Conservation (phyloP, 53 echinoderm and acorn worm species). For the Temnopleurus reevesii region DNA sequence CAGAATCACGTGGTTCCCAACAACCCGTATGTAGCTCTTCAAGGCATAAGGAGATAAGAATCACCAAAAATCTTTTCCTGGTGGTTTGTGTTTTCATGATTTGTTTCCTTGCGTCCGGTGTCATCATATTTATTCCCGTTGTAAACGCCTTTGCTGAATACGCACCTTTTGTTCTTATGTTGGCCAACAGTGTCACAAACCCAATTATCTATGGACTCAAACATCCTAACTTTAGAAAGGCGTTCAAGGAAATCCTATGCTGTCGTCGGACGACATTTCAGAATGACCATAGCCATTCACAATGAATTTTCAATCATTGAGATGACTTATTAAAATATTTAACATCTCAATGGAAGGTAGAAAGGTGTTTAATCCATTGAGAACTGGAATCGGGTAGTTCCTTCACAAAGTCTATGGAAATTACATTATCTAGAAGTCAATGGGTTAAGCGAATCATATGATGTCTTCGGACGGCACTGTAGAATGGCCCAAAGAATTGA, state of each 20-base stretch:
- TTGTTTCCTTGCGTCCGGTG: neutral
- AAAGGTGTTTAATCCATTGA: no score
- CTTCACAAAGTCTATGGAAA: no score
- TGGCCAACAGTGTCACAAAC: neutral
- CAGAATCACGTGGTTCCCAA: neutral
- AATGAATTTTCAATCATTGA: no score
- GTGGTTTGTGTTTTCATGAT: neutral
- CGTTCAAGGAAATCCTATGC: neutral
- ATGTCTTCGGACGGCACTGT: no score
- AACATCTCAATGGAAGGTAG: no score
- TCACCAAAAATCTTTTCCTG: neutral
- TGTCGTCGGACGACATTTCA: no score
- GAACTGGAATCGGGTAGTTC: no score
- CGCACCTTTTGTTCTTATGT: neutral
- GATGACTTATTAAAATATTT: no score
- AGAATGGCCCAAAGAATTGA: no score
- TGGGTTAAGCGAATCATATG: no score
- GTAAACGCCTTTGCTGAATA: neutral
- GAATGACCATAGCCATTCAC: no score
- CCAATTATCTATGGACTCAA: neutral
- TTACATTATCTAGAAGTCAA: no score
- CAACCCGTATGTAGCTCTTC: neutral
- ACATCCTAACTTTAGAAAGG: neutral
- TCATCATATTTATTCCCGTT: neutral
- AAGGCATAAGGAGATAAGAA: neutral